Conservation (phyloP, 2,797 vertebrate genomes). For the Galago senegalensis region DNA sequence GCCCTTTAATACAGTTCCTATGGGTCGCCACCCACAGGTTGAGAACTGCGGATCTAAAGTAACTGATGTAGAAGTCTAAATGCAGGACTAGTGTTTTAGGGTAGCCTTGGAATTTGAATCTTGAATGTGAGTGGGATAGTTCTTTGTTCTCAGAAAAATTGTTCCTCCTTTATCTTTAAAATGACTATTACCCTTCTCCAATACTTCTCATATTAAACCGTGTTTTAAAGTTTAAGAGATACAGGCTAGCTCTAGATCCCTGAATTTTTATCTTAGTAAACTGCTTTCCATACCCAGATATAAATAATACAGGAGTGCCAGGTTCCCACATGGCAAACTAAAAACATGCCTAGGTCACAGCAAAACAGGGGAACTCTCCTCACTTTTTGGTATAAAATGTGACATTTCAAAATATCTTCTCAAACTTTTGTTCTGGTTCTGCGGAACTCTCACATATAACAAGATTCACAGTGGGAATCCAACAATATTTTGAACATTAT, state of each 20-base stretch:
- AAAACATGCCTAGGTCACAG: background rate
- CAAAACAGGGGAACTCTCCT: background rate
- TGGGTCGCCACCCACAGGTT: too few relatives aligned
- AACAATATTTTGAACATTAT: conserved; percentile 44
- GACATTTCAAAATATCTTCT: conserved; percentile 35
- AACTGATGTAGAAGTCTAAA: background rate
- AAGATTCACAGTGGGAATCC: background rate
- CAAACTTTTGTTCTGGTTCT: conserved; percentile 54
- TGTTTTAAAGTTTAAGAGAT: conserved; percentile 35
- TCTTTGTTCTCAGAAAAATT: conserved; percentile 42
- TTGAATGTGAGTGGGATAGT: background rate
- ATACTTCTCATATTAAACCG: background rate
- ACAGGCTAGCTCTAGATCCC: conserved; percentile 6
- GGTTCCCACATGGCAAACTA: background rate
- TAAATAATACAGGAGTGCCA: background rate
- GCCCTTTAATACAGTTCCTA: too few relatives aligned
- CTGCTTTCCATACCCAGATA: conserved; percentile 8
- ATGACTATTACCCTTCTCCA: background rate
- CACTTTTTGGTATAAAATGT: conserved; percentile 33
- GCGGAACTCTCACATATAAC: conserved; percentile 48
- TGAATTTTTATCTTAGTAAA: conserved; percentile 45
- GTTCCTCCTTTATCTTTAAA: background rate
- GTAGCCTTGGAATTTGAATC: conserved; percentile 34
- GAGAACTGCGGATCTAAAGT: background rate
- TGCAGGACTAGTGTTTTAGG: background rate